Base-by-base conservation (phyloP, 2,113 vertebrate genomes). In the Myanophis thanlyinensis region DNA sequence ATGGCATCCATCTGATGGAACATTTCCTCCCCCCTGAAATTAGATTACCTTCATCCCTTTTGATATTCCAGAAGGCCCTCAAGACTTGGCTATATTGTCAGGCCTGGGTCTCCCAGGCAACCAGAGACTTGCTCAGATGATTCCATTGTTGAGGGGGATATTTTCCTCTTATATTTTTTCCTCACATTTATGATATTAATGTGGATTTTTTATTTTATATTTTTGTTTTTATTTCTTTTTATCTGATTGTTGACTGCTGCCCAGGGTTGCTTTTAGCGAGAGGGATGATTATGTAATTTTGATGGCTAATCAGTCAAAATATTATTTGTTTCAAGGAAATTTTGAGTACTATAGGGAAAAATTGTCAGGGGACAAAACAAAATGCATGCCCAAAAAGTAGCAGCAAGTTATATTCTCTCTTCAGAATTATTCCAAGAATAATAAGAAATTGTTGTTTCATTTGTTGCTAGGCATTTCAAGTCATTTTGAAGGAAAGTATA, bases 291-390 rank as follows among this genome's bases (percentile, higher is more conserved):
- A n/a, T n/a, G n/a, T 4, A 67, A n/a, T 67, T 67, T n/a, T 67
- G 59, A 67, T n/a, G 5, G 30, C n/a, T 67, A 67, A 67, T n/a
- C 8, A 91, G 93, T 95, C 91, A 93, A 96, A 94, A 94, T 91
- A 93, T 93, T 92, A 93, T 54, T 84, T 5, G 53, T 95, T 84
- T 53, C 48, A 93, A 90, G 15, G 80, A 96, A 92, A 90, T 94
- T 91, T 95, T 95, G 62, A 95, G 46, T 94, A 85, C 90, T 93
- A 84, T 87, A 95, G 94, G 95, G 40, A 96, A 80, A 93, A 0
- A 5, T 89, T 91, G 87, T 93, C 73, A 0, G 3, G 35, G 90
- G 93, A 85, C 85, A 93, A 6, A 40, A 0, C 25, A 30, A 35
- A 67, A 9, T 3, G 11, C 30, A 91, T 89, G 93, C 10, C 47